Evolutionary conservation across 2,113 vertebrate species (phyloP).

Genomic region (Scytalopus superciliaris): DNA sequence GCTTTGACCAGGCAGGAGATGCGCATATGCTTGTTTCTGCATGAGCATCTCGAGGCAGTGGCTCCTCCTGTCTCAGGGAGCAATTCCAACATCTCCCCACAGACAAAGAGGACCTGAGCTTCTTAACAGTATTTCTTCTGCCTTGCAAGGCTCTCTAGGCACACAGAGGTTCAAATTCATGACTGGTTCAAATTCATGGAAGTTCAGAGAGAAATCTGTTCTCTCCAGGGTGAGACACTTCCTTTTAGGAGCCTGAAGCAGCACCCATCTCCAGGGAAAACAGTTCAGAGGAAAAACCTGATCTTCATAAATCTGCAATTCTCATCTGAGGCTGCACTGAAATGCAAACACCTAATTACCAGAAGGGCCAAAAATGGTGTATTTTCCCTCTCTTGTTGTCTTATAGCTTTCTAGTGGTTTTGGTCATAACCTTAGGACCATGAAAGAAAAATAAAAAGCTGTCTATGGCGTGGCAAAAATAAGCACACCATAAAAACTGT

Average conservation of each 20-base stretch:
- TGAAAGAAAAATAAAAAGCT: not conserved
- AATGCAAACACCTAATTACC: not conserved
- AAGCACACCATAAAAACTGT: not conserved
- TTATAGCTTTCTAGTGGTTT: not conserved
- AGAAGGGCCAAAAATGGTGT: not conserved
- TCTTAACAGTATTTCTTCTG: not conserved
- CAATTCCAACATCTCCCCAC: not conserved
- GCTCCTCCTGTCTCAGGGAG: not conserved
- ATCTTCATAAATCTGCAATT: not conserved
- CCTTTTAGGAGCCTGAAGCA: not conserved
- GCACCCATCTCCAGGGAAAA: not conserved
- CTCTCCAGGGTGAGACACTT: not conserved
- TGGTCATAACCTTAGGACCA: not conserved
- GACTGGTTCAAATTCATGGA: not conserved
- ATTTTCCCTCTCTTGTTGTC: not conserved
- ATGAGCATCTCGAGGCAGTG: fast-evolving
- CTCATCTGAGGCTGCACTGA: not conserved
- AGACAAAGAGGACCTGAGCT: not conserved
- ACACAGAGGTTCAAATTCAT: not conserved
- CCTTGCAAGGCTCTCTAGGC: not conserved
- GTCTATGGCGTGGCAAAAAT: not conserved
- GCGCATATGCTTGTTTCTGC: not conserved
- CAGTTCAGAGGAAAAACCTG: not conserved
- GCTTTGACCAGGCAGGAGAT: not conserved
- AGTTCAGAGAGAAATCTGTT: not conserved